These are phyloP conservation scores for Sisyra terminalis DNA, from an alignment of 2,888 invertebrate species.

Conservation along the genomic window DNA sequence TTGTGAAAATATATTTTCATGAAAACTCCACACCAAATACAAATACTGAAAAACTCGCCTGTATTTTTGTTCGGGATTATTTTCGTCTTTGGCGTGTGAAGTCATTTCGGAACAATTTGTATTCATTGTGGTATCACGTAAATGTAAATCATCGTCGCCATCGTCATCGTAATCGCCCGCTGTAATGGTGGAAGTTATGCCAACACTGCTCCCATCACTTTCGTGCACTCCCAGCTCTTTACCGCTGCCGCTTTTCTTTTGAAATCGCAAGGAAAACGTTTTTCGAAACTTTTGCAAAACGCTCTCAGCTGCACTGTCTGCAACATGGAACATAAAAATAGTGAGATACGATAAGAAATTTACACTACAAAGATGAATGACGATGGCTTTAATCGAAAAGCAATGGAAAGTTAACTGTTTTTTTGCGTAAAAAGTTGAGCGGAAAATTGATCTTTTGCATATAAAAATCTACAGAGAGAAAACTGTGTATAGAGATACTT, in stretches of 20 bases:
- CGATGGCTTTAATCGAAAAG: too few relatives aligned
- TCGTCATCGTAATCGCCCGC: background rate
- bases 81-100: conserved; percentile 17
- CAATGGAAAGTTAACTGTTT: too few relatives aligned
- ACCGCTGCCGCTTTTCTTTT: conserved; percentile 33
- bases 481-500: too few relatives aligned
- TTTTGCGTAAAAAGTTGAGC: too few relatives aligned
- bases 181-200: background rate
- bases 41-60: conserved; percentile 19
- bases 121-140: too few relatives aligned
- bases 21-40: too few relatives aligned
- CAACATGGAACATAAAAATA: conserved; percentile 10
- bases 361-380: background rate
- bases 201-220: background rate
- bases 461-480: too few relatives aligned
- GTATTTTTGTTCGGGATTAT: conserved; percentile 23
- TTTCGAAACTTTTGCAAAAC: conserved; percentile 55
- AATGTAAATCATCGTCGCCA: too few relatives aligned
- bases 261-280: conserved; percentile 44
- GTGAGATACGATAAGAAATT: background rate
- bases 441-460: too few relatives aligned
- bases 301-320: conserved; percentile 28
- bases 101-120: too few relatives aligned
- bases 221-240: conserved; percentile 19
- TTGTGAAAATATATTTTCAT: too few relatives aligned